A percentile compares a stretch with the other conserved stretches of the same genome.
These are phyloP conservation scores for Drosophila merina DNA, from an alignment of 2,888 invertebrate genomes.

Conservation along the genomic window DNA sequence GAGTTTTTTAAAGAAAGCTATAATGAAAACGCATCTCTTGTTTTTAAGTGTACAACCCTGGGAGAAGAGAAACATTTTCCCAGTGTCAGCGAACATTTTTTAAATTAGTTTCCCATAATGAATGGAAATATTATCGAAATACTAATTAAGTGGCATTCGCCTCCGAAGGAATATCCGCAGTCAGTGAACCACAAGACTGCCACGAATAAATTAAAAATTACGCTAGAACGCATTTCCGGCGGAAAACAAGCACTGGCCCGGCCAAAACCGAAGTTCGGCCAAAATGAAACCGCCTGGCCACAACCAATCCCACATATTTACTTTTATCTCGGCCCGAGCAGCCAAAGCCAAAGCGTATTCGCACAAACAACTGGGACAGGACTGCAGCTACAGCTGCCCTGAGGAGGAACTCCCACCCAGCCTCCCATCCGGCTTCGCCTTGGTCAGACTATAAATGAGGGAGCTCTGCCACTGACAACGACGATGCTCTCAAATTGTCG, in stretches of 20 bases:
- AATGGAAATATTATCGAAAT: slow-evolving; percentile 18
- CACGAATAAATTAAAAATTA: slow-evolving; percentile 69
- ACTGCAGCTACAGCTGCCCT: background rate
- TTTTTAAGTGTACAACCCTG: background rate
- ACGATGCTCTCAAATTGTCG: slow-evolving; percentile 76
- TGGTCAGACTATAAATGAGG: slow-evolving; percentile 66
- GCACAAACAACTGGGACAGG: slow-evolving; percentile 69
- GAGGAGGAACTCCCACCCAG: slow-evolving; percentile 5
- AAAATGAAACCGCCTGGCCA: slow-evolving; percentile 60
- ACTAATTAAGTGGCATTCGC: slow-evolving; percentile 41
- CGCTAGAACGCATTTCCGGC: slow-evolving; percentile 55
- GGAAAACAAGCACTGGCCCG: slow-evolving; percentile 20
- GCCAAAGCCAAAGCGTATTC: slow-evolving; percentile 56
- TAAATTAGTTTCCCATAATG: slow-evolving; percentile 10
- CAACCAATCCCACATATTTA: slow-evolving; percentile 76
- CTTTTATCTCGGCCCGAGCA: slow-evolving; percentile 72
- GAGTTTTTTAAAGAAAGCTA: too few species aligned
- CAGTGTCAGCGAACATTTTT: background rate
- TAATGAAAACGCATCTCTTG: too few species aligned
- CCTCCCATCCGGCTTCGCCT: slow-evolving; percentile 7
- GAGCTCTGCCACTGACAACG: slow-evolving; percentile 58
- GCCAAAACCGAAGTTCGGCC: slow-evolving; percentile 24
- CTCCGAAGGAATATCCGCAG: slow-evolving; percentile 16
- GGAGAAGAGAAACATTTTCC: background rate
- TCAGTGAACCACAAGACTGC: slow-evolving; percentile 9